Base-by-base conservation (phyloP, 2,888 invertebrate species). In the Pycnomerus fuliginosus region DNA sequence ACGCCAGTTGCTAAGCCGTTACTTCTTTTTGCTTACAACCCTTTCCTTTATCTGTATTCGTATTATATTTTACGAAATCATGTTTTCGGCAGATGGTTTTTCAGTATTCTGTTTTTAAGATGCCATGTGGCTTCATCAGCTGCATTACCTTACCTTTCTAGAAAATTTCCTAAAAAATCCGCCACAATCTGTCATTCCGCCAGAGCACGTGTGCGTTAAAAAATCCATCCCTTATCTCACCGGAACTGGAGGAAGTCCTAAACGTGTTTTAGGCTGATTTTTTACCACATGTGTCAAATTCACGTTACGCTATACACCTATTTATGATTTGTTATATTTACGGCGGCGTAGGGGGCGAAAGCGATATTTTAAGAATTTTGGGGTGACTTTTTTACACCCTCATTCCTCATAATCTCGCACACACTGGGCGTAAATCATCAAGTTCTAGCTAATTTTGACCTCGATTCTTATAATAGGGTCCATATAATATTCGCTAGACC, bases 61-160 rank as follows among this genome's bases (percentile, higher is more conserved):
- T 56, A 51, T 57, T 53, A 56, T 64, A 65, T 66, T 67, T 68
- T 66, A 67, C 63, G 60, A 68, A 69, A 69, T 69, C 69, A 68
- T 68, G 65, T 58, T 62, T 49, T 54, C 58, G 63, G 66, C 68
- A 68, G 68, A 67, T 68, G 69, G 63, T 61, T 63, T 61, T 64
- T 63, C 50, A 56, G 55, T 55, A 62, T 57, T 59, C 60, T 35
- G 61, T 64, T 62, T 65, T 67, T 61, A 59, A 61, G 62, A 62
- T 61, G 62, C 67, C 68, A 68, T 69, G 67, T 68, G 68, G 63
- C 61, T 60, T 61, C 56, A 64, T 69, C 69, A 69, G 68, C 69
- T 69, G 68, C 67, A 50, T 44, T 41, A n/a, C n/a, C 39, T 44
- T 53, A 50, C 49, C 56, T 62, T 59, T 58, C 54, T 50, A 43